Conservation (phyloP, 2,113 vertebrate genomes). For the Cygnus atratus region DNA sequence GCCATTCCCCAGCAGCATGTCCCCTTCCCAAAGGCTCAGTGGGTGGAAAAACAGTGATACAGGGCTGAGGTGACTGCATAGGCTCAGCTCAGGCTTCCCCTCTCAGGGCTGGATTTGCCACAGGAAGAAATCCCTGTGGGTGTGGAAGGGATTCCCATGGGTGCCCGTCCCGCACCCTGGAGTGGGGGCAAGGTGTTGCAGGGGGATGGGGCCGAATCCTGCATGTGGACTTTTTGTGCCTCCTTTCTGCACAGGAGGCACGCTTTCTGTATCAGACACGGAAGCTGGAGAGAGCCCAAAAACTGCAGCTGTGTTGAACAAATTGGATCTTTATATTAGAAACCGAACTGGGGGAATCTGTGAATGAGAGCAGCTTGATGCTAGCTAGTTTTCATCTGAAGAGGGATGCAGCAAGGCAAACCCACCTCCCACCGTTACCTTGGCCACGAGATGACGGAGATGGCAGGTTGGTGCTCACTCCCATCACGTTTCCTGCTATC, state of each 20-base stretch:
- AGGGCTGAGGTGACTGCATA: neutral
- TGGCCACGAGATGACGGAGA: slow-evolving; percentile 33
- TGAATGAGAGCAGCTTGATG: slow-evolving; percentile 12
- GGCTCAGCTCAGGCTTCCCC: neutral
- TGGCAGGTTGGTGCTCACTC: slow-evolving; percentile 6
- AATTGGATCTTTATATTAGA: slow-evolving; percentile 40
- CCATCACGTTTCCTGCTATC: neutral
- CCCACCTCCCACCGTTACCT: slow-evolving; percentile 40
- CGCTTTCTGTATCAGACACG: neutral
- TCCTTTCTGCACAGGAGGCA: neutral
- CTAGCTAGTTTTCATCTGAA: slow-evolving; percentile 30
- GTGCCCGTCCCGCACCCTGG: neutral
- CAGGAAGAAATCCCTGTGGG: neutral
- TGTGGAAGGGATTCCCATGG: accelerated
- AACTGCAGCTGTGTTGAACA: slow-evolving; percentile 53
- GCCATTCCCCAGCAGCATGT: neutral
- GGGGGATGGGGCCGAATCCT: neutral
- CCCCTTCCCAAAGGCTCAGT: neutral
- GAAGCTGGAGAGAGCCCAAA: slow-evolving; percentile 47
- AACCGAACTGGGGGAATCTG: slow-evolving; percentile 32
- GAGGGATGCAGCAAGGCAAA: neutral
- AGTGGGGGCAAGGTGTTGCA: accelerated
- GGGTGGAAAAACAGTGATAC: neutral
- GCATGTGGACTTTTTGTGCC: no score
- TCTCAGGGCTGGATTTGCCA: neutral